Evolutionary conservation across 2,797 vertebrate species (phyloP).

Genomic region (Pteronotus mesoamericanus): DNA sequence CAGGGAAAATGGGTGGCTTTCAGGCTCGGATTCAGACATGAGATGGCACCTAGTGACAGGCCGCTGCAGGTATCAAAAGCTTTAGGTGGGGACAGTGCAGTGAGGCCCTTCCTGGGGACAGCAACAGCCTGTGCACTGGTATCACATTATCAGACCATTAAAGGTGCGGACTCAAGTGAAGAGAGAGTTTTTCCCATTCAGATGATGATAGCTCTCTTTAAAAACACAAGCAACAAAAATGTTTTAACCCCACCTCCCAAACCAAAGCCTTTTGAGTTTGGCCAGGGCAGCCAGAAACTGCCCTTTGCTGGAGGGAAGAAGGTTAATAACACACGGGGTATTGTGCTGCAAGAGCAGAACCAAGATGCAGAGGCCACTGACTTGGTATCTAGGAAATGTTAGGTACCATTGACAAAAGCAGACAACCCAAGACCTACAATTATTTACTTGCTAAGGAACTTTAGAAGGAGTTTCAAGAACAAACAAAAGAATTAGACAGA

Average conservation of each 20-base stretch:
- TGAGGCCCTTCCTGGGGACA: constrained; percentile 81
- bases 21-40: constrained; percentile 89
- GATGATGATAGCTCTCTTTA: constrained; percentile 88
- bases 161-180: constrained; percentile 86
- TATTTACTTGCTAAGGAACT: constrained; percentile 93
- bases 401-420: constrained; percentile 88
- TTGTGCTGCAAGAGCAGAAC: constrained; percentile 93
- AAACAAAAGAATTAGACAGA: constrained; percentile 86
- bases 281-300: constrained; percentile 66
- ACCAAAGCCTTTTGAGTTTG: constrained; percentile 71
- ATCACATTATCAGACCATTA: constrained; percentile 84
- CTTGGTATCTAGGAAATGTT: constrained; percentile 95
- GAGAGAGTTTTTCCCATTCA: constrained; percentile 88
- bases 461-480: constrained; percentile 85
- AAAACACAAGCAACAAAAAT: constrained; percentile 91
- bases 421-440: constrained; percentile 95
- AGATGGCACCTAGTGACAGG: constrained; percentile 56
- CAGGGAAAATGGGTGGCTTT: constrained; percentile 90
- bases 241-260: constrained; percentile 77
- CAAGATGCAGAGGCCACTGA: constrained; percentile 90
- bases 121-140: constrained; percentile 44
- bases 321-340: constrained; percentile 95
- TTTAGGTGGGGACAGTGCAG: constrained; percentile 45
- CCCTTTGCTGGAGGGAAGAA: constrained; percentile 79
- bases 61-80: constrained; percentile 70